Conservation (phyloP, 1,140 invertebrate species). For the Ostrea edulis region DNA sequence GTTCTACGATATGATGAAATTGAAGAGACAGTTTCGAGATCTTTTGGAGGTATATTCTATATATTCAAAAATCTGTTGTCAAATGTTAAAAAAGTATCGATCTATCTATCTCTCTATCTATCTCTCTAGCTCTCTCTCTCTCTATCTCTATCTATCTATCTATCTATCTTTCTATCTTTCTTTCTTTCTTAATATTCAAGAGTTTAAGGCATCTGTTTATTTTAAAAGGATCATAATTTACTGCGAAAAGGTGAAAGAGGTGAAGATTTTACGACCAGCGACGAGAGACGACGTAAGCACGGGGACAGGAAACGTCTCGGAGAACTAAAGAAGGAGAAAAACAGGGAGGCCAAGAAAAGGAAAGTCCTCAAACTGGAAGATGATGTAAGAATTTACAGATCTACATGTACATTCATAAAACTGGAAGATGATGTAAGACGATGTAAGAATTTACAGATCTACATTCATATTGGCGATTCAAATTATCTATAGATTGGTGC, state of each 20-base stretch:
- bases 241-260: conserved; percentile 60
- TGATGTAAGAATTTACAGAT: conserved; percentile 63
- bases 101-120: too few species aligned
- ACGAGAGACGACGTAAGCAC: conserved; percentile 89
- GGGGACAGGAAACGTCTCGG: conserved; percentile 93
- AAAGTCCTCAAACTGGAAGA: conserved; percentile 85
- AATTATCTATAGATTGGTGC: too few species aligned
- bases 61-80: not conserved
- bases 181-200: not conserved
- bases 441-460: not conserved
- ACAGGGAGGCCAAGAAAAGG: conserved; percentile 83
- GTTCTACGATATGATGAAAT: conserved; percentile 97
- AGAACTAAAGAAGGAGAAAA: conserved; percentile 87
- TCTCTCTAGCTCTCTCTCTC: too few species aligned
- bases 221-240: conserved; percentile 73
- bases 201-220: not conserved
- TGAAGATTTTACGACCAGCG: conserved; percentile 79
- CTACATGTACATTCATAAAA: not conserved
- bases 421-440: not conserved
- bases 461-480: too few species aligned
- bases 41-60: conserved; percentile 85
- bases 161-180: too few species aligned
- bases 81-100: not conserved
- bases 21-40: conserved; percentile 93
- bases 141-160: too few species aligned